Conservation (phyloP, 2,888 invertebrate species). For the Tethea ocularis region DNA sequence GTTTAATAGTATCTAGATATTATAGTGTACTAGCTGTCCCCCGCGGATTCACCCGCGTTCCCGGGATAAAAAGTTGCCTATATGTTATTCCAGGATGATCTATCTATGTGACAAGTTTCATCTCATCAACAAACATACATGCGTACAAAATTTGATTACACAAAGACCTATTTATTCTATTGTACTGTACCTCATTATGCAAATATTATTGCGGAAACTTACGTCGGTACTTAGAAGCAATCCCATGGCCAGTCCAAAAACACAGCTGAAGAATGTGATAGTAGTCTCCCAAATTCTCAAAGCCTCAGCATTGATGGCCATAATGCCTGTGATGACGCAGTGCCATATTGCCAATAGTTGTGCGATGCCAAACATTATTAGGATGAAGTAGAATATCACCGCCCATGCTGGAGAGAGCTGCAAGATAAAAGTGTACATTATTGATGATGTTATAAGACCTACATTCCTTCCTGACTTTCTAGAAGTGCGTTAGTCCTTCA, state of each 20-base stretch:
- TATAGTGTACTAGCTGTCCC: too few species aligned
- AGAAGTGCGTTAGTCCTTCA: too few species aligned
- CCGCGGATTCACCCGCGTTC: too few species aligned
- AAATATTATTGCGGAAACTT: constrained; percentile 43
- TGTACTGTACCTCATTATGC: too few species aligned
- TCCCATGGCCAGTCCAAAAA: constrained; percentile 92
- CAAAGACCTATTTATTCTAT: too few species aligned
- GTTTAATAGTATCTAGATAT: constrained; percentile 3
- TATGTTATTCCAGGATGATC: too few species aligned
- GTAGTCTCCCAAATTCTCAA: constrained; percentile 92
- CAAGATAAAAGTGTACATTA: constrained; percentile 22
- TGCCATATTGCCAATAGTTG: constrained; percentile 96
- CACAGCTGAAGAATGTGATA: constrained; percentile 92
- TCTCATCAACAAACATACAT: too few species aligned
- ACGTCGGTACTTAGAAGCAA: constrained; percentile 94
- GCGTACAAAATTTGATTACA: too few species aligned
- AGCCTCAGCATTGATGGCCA: constrained; percentile 89
- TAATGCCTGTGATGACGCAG: constrained; percentile 93
- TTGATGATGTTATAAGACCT: too few species aligned
- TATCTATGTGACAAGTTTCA: too few species aligned
- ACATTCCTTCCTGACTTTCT: too few species aligned
- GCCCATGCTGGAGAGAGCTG: constrained; percentile 95
- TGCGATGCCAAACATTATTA: constrained; percentile 93
- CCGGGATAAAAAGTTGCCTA: too few species aligned
- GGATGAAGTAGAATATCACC: constrained; percentile 91